Conservation (phyloP, 2,888 invertebrate species). For the Agonopterix arenella region DNA sequence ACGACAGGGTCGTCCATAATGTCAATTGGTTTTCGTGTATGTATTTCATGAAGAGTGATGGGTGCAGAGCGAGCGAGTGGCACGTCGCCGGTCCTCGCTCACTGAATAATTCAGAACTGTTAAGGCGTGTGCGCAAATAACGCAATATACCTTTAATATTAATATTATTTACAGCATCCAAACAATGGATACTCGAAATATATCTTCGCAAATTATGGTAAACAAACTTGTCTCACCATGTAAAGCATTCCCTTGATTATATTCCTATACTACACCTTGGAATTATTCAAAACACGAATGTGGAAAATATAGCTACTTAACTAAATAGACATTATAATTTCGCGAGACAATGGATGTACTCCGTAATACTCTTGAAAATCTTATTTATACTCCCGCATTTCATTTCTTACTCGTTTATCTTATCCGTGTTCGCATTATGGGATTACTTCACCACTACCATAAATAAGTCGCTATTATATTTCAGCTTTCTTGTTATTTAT, state of each 20-base stretch:
- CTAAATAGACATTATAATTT: conserved; percentile 24
- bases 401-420: conserved; percentile 11
- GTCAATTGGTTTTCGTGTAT: not conserved
- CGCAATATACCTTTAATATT: conserved; percentile 64
- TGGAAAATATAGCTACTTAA: conserved; percentile 12
- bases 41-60: conserved; percentile 9
- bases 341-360: conserved; percentile 17
- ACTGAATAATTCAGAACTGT: conserved; percentile 67
- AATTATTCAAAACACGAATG: conserved; percentile 21
- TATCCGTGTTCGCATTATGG: conserved; percentile 4
- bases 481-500: no score
- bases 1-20: not conserved
- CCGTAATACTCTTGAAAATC: conserved; percentile 4
- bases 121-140: conserved; percentile 57
- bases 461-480: not conserved
- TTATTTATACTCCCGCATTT: conserved; percentile 14
- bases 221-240: conserved; percentile 28
- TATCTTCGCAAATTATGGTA: conserved; percentile 36
- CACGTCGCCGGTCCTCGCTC: conserved; percentile 18
- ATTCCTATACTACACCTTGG: conserved; percentile 15
- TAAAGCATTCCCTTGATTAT: conserved; percentile 36
- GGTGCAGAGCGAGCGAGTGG: conserved; percentile 20
- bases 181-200: conserved; percentile 43
- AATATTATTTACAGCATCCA: conserved; percentile 43
- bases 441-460: conserved; percentile 1